These are phyloP conservation scores for Falcunculus frontatus DNA, from an alignment of 2,113 vertebrate species.

Conservation along the genomic window DNA sequence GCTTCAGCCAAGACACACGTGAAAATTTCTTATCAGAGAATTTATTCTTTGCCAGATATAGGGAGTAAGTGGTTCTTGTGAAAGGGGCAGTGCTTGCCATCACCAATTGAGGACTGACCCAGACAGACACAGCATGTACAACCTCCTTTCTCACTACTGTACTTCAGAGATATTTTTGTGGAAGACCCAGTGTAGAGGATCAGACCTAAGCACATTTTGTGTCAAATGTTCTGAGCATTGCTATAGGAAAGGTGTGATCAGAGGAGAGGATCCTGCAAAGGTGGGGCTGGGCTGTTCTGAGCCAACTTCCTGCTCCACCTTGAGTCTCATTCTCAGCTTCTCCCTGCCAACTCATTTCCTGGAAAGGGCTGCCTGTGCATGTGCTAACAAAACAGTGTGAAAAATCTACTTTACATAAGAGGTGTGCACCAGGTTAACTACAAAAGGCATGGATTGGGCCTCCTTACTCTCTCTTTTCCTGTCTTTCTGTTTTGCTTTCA, in stretches of 20 bases:
- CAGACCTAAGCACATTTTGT: neutral
- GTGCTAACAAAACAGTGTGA: neutral
- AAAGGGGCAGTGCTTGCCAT: neutral
- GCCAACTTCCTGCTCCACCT: neutral
- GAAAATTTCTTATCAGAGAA: neutral
- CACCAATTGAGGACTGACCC: neutral
- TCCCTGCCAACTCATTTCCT: neutral
- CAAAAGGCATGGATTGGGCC: neutral
- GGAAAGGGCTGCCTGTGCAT: neutral
- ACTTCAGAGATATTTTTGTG: neutral
- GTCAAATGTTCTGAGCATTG: neutral
- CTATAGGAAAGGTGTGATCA: neutral
- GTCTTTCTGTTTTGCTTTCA: neutral
- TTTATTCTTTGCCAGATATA: neutral
- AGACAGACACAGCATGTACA: accelerated
- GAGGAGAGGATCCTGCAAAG: neutral
- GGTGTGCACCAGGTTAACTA: neutral
- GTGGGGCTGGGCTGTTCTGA: neutral
- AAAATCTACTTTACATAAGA: neutral
- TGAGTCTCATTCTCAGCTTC: neutral
- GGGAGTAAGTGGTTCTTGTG: neutral
- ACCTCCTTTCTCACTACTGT: neutral
- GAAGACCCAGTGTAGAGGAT: neutral
- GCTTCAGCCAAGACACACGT: neutral
- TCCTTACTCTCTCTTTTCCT: neutral